These are phyloP conservation scores for Neuroterus valhalla DNA, from an alignment of 1,140 invertebrate genomes.

Conservation along the genomic window DNA sequence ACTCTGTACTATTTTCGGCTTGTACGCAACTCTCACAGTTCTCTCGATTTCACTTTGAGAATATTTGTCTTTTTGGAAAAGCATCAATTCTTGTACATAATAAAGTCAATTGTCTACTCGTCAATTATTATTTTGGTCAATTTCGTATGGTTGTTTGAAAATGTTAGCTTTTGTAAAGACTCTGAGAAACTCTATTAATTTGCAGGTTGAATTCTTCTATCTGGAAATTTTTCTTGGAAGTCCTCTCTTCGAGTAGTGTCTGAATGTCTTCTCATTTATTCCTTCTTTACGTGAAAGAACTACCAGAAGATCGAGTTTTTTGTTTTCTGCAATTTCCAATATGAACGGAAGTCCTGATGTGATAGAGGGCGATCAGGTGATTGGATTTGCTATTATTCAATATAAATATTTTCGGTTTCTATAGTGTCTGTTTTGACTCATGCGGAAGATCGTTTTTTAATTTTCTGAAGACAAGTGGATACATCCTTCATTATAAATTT, in stretches of 20 bases:
- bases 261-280: background rate
- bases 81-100: background rate
- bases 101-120: too few species aligned
- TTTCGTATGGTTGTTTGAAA: too few species aligned
- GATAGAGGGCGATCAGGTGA: conserved; percentile 21
- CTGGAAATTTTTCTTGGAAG: conserved; percentile 6
- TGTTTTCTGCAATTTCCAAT: background rate
- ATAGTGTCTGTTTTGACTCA: background rate
- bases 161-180: too few species aligned
- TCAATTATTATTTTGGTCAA: too few species aligned
- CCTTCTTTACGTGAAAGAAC: background rate
- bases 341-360: conserved; percentile 16
- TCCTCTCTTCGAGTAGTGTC: background rate
- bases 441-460: background rate
- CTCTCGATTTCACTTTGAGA: background rate
- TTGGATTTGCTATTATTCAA: background rate
- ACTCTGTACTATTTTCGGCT: conserved; percentile 24
- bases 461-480: background rate
- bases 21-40: background rate
- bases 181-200: background rate
- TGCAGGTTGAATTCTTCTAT: conserved; percentile 12
- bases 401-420: background rate
- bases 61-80: background rate
- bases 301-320: background rate
- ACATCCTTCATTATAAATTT: conserved; percentile 9